Conservation (phyloP, 2,113 vertebrate species). For the Thinocorus orbignyianus region DNA sequence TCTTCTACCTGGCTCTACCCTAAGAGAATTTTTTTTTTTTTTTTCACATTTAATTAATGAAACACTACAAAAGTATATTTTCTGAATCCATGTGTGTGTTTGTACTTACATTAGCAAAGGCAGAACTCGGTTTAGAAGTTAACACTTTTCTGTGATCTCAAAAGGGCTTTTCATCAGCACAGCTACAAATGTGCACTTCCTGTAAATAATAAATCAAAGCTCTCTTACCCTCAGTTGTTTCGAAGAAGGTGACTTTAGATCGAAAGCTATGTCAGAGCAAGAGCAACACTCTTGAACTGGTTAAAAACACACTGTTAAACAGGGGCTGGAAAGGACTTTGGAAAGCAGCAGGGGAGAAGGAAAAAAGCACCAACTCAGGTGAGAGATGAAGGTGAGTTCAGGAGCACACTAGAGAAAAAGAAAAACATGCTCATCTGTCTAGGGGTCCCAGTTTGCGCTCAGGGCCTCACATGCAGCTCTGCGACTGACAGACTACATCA, state of each 20-base stretch:
- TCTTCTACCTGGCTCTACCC: not conserved
- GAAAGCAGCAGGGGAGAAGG: not conserved
- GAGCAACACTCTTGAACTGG: not conserved
- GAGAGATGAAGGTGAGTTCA: not conserved
- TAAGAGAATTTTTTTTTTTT: not conserved
- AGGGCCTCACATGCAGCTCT: fast-evolving
- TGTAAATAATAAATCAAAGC: constrained; percentile 22
- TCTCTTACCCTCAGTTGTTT: not conserved
- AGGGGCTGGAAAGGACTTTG: not conserved
- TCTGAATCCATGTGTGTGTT: not conserved
- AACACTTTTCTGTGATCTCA: not conserved
- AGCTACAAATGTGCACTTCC: not conserved
- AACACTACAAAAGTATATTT: not conserved
- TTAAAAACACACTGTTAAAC: not conserved
- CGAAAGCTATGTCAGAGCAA: not conserved
- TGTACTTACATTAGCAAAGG: not conserved
- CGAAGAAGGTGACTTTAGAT: not conserved
- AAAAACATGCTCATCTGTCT: not conserved
- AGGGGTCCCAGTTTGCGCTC: not conserved
- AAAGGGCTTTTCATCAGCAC: not conserved
- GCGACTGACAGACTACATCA: fast-evolving
- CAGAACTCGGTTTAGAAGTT: not conserved
- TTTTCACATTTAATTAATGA: not conserved
- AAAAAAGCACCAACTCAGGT: not conserved
- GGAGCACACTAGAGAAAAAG: not conserved